phyloP scores from a whole-genome alignment of 2,797 vertebrate species.

The Alouatta caraya region DNA sequence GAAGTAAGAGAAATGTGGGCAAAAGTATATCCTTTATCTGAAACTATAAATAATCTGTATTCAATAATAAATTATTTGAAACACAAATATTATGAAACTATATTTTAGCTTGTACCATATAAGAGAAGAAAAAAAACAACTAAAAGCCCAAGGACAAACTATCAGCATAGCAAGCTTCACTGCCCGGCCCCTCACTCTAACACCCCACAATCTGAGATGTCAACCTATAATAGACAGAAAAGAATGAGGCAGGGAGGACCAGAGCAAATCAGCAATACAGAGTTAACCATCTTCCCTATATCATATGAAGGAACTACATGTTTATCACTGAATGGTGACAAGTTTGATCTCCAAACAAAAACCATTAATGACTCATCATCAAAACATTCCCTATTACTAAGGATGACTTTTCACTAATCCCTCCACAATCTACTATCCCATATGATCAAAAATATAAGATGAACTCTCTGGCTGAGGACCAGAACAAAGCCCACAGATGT shows the following conservation, averaged over 20 bases:
- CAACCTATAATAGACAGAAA: neutral
- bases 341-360: neutral
- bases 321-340: neutral
- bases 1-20: neutral
- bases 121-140: neutral
- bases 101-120: neutral
- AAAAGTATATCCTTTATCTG: neutral
- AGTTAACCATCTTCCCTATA: neutral
- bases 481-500: neutral
- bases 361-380: neutral
- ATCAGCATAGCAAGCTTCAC: neutral
- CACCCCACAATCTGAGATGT: neutral
- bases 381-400: neutral
- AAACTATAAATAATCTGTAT: neutral
- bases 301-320: neutral
- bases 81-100: slow-evolving; percentile 22
- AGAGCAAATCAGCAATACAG: neutral
- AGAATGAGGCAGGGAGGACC: neutral
- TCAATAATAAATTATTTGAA: slow-evolving; percentile 35
- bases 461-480: neutral
- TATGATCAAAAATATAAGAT: neutral
- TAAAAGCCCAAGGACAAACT: neutral
- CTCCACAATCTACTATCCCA: neutral
- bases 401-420: neutral
- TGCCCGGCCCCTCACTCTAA: neutral